A percentile compares a stretch with the other conserved stretches of the same genome.
phyloP scores from a whole-genome alignment of 2,797 vertebrate genomes.

The Trachurus trachurus region DNA sequence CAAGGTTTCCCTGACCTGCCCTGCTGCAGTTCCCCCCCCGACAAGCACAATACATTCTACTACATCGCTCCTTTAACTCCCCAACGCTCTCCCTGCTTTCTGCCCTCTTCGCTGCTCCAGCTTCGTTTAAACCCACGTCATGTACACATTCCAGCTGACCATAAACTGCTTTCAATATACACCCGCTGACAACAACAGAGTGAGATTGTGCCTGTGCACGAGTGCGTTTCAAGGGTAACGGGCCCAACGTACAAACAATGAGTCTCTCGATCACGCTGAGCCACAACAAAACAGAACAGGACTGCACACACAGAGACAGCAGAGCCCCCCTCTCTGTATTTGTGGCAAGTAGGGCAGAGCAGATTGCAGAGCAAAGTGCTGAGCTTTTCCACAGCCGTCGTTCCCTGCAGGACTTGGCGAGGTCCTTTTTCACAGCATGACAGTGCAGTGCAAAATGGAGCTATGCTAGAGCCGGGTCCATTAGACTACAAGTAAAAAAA shows the following conservation, averaged over 20 bases:
- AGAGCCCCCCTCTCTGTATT: constrained; percentile 57
- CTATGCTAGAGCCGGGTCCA: constrained; percentile 57
- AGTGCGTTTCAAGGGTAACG: constrained; percentile 61
- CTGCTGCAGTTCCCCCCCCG: constrained; percentile 32
- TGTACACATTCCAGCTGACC: constrained; percentile 36
- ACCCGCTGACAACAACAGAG: constrained; percentile 18
- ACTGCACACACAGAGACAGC: constrained; percentile 40
- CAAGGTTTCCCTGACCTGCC: constrained; percentile 56
- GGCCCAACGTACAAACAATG: constrained; percentile 42
- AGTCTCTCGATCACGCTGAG: constrained; percentile 52
- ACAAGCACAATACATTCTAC: constrained; percentile 61
- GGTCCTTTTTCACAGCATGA: constrained; percentile 81
- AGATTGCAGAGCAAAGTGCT: constrained; percentile 80
- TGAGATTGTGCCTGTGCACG: constrained; percentile 29
- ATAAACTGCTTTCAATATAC: constrained; percentile 47
- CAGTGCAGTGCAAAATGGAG: constrained; percentile 82
- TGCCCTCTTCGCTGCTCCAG: constrained; percentile 25
- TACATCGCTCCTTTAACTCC: constrained; percentile 26
- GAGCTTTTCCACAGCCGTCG: constrained; percentile 75
- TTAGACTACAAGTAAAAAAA: constrained; percentile 39
- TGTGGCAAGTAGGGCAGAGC: constrained; percentile 81
- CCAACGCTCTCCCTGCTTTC: not conserved
- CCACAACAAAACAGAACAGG: constrained; percentile 61
- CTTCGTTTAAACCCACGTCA: constrained; percentile 55
- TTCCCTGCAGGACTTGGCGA: constrained; percentile 80